Base-by-base conservation (phyloP, 2,113 vertebrate genomes). In the Bostrychus sinensis region DNA sequence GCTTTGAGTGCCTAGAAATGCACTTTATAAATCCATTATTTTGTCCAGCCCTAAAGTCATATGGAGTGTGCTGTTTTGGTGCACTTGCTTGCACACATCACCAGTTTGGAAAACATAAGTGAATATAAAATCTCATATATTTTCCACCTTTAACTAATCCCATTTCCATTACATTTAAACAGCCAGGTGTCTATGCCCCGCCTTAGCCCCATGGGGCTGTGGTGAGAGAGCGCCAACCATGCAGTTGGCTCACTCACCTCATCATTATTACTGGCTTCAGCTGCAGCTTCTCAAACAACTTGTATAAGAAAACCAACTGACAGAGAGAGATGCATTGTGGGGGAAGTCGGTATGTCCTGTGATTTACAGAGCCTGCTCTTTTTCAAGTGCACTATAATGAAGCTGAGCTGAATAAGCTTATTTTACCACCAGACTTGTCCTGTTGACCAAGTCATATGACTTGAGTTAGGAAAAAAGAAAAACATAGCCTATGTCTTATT, bases 191-290 rank as follows among this genome's bases (percentile, higher is more conserved):
- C 77, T 66, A 63, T 75, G 32, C 20, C 13, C 66, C 77, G 72
- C 58, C 75, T 77, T 72, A 68, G 68, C 72, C 70, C 67, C 72
- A 70, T 60, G 73, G 73, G 62, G 69, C 79, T 46, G 54, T 62
- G 37, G 74, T 62, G 59, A 70, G 65, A 63, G 67, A 63, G 77
- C 45, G 16, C 71, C 77, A 77, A 68, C 72, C 82, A 71, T 81
- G 75, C 67, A 79, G 83, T 71, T 76, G 74, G 58, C 71, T 60
- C 32, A 54, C 70, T 75, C 62, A 83, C 72, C 72, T 78, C 84
- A 62, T 85, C 72, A 83, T 87, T 81, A 86, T 75, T 28, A 56
- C 28, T 75, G 84, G 86, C 82, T 72, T 67, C 45, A 25, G 74
- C 61, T 34, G 25, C 37, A 8, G 54, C 73, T 45, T 54, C 72